phyloP scores from a whole-genome alignment of 2,113 vertebrate species.

The Solenodon paradoxus region DNA sequence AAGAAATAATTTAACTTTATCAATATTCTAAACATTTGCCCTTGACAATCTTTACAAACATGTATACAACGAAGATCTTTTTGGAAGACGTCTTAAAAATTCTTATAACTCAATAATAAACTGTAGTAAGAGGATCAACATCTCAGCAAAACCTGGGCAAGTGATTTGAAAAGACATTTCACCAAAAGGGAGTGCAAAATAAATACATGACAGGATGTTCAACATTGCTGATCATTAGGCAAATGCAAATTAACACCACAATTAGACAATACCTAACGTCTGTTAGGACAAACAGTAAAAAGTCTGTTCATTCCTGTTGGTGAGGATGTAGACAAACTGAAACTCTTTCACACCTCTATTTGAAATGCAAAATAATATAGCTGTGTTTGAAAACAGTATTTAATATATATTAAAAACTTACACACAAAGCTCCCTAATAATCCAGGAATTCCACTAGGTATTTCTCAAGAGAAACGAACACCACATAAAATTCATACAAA shows the following conservation, averaged over 20 bases:
- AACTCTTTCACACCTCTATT: neutral
- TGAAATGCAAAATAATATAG: neutral
- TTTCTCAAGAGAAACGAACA: neutral
- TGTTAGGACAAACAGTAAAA: neutral
- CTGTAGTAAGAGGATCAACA: neutral
- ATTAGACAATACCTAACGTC: too few relatives aligned
- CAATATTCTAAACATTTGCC: neutral
- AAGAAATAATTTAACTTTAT: neutral
- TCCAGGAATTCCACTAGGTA: neutral
- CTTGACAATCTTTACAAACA: neutral
- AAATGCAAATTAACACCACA: neutral
- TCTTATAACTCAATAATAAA: neutral
- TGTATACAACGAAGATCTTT: neutral
- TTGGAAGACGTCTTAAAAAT: neutral
- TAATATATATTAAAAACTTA: neutral
- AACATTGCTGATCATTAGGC: neutral
- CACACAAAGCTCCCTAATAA: neutral
- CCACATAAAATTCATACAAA: neutral
- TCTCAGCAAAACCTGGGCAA: neutral
- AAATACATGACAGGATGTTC: neutral
- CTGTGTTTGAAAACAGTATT: neutral
- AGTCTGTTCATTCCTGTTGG: neutral
- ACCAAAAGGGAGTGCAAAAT: neutral
- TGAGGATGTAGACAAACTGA: too few relatives aligned
- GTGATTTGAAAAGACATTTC: neutral